Base-by-base conservation (phyloP, 1,140 invertebrate species). In the Acromyrmex charruanus region DNA sequence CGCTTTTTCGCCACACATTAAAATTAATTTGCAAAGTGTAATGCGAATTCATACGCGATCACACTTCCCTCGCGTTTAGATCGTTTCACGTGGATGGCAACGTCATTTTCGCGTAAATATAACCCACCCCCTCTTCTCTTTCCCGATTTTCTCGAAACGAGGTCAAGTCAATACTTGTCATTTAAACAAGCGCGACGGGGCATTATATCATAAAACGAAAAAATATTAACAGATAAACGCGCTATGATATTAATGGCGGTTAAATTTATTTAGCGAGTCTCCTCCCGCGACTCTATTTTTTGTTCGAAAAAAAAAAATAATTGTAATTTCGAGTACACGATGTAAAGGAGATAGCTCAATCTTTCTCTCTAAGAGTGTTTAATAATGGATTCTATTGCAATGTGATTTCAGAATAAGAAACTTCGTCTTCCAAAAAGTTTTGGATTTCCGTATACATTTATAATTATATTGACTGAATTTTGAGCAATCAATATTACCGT, bases 81-180 rank as follows among this genome's bases (percentile, higher is more conserved):
- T 12, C 31, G 31, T 53, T 71, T 81, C 31, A 7, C 65, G 31
- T n/a, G 63, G 16, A 1, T 9, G 39, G 25, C 16, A 61, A 39
- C 35, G 28, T 79, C 55, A 82, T 82, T 72, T 74, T 82, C 68
- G 1, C 25, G 53, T 84, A 84, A 84, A 84, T 74, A 61, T 25
- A 49, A 18, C 21, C 14, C 21, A 4, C 39, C n/a, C n/a, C n/a
- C 55, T n/a, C 55, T n/a, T n/a, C 18, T 28, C 14, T 18, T 7
- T 35, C 31, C 2, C 4, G 7, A 74, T 84, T 63, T 74, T 9
- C 39, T 2, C 6, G 18, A 84, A 84, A 84, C 18, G 25, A 21
- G 80, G 69, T 61, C 69, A 84, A 84, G 69, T 74, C 80, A 84
- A 84, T 74, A 74, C n/a, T 75, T 69, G 25, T 74, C 55, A 74